These are phyloP conservation scores for Cryptotermes secundus DNA, from an alignment of 1,140 invertebrate species.

Conservation along the genomic window DNA sequence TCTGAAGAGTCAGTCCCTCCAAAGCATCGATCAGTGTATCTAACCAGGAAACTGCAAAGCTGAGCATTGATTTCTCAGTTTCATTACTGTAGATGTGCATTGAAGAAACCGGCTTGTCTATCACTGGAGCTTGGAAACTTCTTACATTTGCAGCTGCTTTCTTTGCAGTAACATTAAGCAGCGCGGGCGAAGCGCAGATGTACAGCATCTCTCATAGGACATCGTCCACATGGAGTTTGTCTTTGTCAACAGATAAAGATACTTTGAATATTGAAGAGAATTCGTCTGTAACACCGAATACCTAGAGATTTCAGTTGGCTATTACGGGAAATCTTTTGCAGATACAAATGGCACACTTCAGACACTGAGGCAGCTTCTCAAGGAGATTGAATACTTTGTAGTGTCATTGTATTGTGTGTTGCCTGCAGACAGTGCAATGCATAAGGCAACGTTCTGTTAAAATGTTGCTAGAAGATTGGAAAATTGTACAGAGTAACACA, in stretches of 20 bases:
- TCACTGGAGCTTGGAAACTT: not conserved
- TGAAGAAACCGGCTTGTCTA: not conserved
- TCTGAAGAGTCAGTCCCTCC: too few species aligned
- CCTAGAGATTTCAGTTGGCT: not conserved
- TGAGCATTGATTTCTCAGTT: too few species aligned
- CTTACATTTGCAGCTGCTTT: not conserved
- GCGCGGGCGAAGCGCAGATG: too few species aligned
- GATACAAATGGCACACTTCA: not conserved
- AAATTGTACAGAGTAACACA: too few species aligned
- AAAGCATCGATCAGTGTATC: too few species aligned
- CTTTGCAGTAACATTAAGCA: not conserved
- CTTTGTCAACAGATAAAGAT: not conserved
- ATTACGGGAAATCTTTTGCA: not conserved
- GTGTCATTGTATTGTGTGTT: not conserved
- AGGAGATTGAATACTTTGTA: not conserved
- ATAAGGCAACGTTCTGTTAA: too few species aligned
- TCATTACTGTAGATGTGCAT: not conserved
- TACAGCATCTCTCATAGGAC: not conserved
- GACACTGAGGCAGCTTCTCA: too few species aligned
- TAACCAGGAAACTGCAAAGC: too few species aligned
- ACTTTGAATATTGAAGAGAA: not conserved
- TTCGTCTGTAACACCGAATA: not conserved
- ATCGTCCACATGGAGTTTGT: not conserved
- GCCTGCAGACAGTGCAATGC: too few species aligned
- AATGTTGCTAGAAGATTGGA: too few species aligned